A percentile compares a stretch with the other conserved stretches of the same genome.
phyloP scores from a whole-genome alignment of 2,888 invertebrate genomes.

The Cerceris ruficornis region DNA sequence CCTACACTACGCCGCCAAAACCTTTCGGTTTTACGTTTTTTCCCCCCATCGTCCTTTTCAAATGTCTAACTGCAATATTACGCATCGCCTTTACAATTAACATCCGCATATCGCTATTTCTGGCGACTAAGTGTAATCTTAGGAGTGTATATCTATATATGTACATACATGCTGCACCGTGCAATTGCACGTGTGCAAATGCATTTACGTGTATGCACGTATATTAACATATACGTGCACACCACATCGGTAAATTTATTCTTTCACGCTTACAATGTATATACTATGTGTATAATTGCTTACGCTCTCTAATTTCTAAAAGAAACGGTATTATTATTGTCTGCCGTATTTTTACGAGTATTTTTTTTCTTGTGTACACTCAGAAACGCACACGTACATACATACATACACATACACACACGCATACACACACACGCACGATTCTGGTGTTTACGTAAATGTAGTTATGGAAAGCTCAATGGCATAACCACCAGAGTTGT shows the following conservation, averaged over 20 bases:
- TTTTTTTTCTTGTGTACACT: constrained; percentile 41
- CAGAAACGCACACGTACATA: constrained; percentile 19
- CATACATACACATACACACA: constrained; percentile 48
- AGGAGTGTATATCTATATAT: constrained; percentile 63
- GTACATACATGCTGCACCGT: constrained; percentile 53
- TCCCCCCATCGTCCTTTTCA: constrained; percentile 56
- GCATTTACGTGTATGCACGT: background rate
- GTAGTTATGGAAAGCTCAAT: constrained; percentile 79
- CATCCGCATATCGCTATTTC: constrained; percentile 64
- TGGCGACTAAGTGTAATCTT: constrained; percentile 71
- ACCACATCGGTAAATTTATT: constrained; percentile 70
- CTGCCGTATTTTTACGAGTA: constrained; percentile 72
- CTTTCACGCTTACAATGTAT: constrained; percentile 64
- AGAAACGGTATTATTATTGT: constrained; percentile 80
- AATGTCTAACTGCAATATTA: constrained; percentile 77
- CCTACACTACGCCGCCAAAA: constrained; percentile 68
- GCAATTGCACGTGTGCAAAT: constrained; percentile 22
- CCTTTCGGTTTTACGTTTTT: constrained; percentile 56
- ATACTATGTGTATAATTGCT: constrained; percentile 63
- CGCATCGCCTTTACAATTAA: constrained; percentile 68
- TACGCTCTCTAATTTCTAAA: constrained; percentile 74
- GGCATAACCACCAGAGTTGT: constrained; percentile 74
- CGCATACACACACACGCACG: constrained; percentile 56
- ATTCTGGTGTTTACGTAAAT: constrained; percentile 67
- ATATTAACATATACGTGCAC: constrained; percentile 47